Percentiles rank a stretch among this genome's conserved stretches.
Conservation (phyloP, 2,888 invertebrate species). For the Coleophora deauratella region DNA sequence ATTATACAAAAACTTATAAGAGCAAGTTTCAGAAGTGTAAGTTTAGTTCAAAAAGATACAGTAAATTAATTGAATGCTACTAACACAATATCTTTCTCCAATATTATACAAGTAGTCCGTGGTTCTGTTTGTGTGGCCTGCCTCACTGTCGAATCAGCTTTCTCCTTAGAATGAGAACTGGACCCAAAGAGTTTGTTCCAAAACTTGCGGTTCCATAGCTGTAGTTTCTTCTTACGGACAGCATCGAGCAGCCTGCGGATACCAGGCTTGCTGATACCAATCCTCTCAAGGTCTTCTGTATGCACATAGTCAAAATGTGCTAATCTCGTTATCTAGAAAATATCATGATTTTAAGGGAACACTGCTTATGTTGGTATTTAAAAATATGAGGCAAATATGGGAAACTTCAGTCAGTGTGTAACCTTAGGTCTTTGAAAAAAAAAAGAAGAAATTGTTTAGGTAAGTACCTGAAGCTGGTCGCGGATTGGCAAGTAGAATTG, state of each 20-base stretch:
- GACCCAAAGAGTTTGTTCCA: slow-evolving; percentile 84
- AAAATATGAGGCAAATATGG: too few species aligned
- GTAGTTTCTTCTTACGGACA: slow-evolving; percentile 89
- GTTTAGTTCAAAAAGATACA: neutral
- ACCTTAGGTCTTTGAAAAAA: too few species aligned
- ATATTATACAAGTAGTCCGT: slow-evolving; percentile 84
- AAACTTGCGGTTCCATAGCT: slow-evolving; percentile 87
- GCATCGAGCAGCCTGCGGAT: slow-evolving; percentile 92
- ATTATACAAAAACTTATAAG: too few species aligned
- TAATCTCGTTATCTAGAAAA: slow-evolving; percentile 85
- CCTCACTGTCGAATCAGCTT: slow-evolving; percentile 64
- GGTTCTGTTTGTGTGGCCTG: slow-evolving; percentile 41
- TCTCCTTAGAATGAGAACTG: slow-evolving; percentile 49
- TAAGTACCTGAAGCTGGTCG: slow-evolving; percentile 89
- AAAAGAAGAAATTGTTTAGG: neutral
- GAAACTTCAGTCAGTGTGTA: too few species aligned
- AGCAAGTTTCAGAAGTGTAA: too few species aligned
- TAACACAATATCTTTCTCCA: slow-evolving; percentile 85
- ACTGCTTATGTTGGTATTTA: too few species aligned
- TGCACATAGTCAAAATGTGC: slow-evolving; percentile 99
- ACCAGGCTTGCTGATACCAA: slow-evolving; percentile 96
- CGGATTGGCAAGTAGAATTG: slow-evolving; percentile 92
- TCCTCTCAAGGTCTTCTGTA: slow-evolving; percentile 93
- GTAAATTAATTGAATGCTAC: slow-evolving; percentile 22
- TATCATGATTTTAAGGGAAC: neutral